Conservation (phyloP, 2,888 invertebrate species). For the Agrochola lychnidis region DNA sequence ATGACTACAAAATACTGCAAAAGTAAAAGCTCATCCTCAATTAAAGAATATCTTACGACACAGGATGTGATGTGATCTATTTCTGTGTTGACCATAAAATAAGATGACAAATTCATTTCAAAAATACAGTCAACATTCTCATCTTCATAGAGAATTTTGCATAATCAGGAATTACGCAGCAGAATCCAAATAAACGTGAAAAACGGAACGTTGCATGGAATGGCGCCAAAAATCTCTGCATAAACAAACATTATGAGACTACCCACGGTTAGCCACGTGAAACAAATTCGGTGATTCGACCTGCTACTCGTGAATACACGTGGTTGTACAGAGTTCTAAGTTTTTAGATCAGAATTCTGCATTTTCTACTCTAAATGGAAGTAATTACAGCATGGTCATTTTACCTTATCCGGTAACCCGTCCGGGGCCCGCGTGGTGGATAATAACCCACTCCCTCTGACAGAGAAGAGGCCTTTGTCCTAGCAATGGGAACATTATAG, state of each 20-base stretch:
- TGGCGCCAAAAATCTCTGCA: conserved; percentile 55
- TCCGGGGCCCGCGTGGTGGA: too few relatives aligned
- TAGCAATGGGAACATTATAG: too few relatives aligned
- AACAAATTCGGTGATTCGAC: conserved; percentile 40
- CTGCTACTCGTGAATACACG: neutral
- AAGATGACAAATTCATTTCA: conserved; percentile 29
- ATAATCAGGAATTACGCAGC: conserved; percentile 58
- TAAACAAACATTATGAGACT: conserved; percentile 57
- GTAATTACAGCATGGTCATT: neutral
- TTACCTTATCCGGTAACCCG: neutral
- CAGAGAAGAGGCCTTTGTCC: too few relatives aligned
- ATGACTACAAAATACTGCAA: neutral
- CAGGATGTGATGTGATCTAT: conserved; percentile 19
- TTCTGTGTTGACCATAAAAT: neutral
- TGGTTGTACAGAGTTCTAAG: neutral
- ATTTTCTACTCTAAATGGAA: neutral
- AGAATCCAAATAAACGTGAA: conserved; percentile 58
- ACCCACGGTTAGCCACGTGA: conserved; percentile 31
- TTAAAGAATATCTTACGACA: conserved; percentile 1
- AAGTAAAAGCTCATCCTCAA: neutral
- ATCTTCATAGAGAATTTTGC: conserved; percentile 39
- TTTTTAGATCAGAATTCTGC: neutral
- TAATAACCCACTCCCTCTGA: too few relatives aligned
- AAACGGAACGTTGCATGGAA: conserved; percentile 52
- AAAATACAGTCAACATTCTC: conserved; percentile 38